Evolutionary conservation across 2,888 invertebrate species (phyloP).

Genomic region (Platerodrilus igneus): DNA sequence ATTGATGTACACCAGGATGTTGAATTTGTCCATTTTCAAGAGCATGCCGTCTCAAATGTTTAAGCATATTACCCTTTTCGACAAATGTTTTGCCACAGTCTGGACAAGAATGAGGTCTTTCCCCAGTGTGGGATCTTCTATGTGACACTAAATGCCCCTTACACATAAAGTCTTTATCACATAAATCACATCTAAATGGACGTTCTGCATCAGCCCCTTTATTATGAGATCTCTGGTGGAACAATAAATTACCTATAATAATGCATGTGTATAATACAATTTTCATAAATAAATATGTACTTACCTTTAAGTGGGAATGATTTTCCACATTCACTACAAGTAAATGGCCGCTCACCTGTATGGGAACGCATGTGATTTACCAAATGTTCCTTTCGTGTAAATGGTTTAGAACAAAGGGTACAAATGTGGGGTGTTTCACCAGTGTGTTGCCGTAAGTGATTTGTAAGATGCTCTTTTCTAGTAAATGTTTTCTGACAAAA

Average conservation of each 20-base stretch:
- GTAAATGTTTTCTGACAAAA: constrained; percentile 73
- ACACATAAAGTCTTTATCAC: constrained; percentile 83
- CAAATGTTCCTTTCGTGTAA: constrained; percentile 69
- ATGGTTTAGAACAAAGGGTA: constrained; percentile 69
- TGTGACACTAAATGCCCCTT: constrained; percentile 83
- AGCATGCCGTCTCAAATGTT: constrained; percentile 69
- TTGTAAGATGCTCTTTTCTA: constrained; percentile 81
- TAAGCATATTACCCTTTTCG: constrained; percentile 72
- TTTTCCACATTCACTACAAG: constrained; percentile 81
- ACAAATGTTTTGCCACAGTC: constrained; percentile 75
- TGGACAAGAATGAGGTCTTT: constrained; percentile 59
- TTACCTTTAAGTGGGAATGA: constrained; percentile 75
- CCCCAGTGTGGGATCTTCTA: constrained; percentile 70
- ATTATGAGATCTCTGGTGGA: constrained; percentile 83
- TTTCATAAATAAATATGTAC: too few species aligned
- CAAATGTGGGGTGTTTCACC: constrained; percentile 78
- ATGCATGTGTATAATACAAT: too few species aligned
- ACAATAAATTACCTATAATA: constrained; percentile 74
- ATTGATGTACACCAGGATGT: constrained; percentile 37
- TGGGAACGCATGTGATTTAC: constrained; percentile 75
- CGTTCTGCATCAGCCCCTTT: constrained; percentile 53
- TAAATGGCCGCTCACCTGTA: constrained; percentile 75
- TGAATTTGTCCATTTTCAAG: constrained; percentile 46
- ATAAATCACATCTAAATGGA: constrained; percentile 73
- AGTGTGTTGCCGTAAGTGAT: constrained; percentile 84